These are phyloP conservation scores for Cataglyphis cursor DNA, from an alignment of 2,888 invertebrate species.

Conservation along the genomic window DNA sequence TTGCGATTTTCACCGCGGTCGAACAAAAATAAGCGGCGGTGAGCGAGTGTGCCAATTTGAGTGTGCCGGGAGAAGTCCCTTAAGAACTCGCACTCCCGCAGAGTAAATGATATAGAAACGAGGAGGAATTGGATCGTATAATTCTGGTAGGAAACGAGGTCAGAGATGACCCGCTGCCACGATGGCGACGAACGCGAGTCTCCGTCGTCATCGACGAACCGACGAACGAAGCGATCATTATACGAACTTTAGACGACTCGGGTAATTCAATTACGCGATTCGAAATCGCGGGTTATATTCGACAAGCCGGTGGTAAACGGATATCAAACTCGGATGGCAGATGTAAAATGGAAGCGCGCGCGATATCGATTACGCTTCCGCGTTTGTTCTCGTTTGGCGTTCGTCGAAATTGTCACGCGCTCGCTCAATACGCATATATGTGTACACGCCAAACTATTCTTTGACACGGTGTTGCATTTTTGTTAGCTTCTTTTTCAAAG, in stretches of 20 bases:
- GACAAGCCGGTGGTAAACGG: neutral
- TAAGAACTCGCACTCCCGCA: constrained; percentile 28
- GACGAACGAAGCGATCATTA: constrained; percentile 13
- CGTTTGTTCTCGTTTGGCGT: constrained; percentile 1
- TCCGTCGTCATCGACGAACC: neutral
- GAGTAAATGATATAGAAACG: constrained; percentile 38
- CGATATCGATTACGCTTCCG: constrained; percentile 37
- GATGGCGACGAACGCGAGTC: neutral
- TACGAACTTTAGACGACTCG: constrained; percentile 15
- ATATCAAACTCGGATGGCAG: neutral
- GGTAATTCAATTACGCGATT: constrained; percentile 23
- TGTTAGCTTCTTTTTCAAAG: constrained; percentile 31
- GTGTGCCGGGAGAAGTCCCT: constrained; percentile 18
- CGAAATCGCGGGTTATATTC: constrained; percentile 8
- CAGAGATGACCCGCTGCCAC: constrained; percentile 8
- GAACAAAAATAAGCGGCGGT: neutral
- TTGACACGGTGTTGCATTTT: constrained; percentile 23
- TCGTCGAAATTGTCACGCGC: constrained; percentile 10
- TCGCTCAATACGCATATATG: neutral
- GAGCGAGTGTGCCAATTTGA: constrained; percentile 9
- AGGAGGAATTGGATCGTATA: constrained; percentile 49
- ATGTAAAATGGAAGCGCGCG: neutral
- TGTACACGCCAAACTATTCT: constrained; percentile 11
- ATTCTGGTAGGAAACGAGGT: constrained; percentile 47
- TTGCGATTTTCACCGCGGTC: constrained; percentile 15